Base-by-base conservation (phyloP, 2,888 invertebrate genomes). In the Watsonalla binaria region DNA sequence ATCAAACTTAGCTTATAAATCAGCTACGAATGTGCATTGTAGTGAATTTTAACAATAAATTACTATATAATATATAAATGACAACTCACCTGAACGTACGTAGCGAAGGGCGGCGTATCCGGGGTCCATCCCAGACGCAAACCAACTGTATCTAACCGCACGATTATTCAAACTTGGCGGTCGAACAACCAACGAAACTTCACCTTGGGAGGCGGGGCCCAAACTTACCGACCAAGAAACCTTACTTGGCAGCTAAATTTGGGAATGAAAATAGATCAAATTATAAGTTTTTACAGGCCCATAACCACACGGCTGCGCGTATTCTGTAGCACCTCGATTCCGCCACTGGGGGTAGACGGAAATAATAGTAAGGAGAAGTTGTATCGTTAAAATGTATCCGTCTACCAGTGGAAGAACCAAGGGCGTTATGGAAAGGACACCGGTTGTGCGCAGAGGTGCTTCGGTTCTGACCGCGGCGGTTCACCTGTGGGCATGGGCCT, bases 151-250 rank as follows among this genome's bases (percentile, higher is more conserved):
- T 51, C 59, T 57, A 65, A 67, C 78, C 77, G 77, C 78, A 75
- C 77, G 78, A 64, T 74, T 73, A 68, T 68, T 69, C 66, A 64
- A 74, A 72, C 72, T 69, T 70, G 76, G 68, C 70, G 72, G 68
- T 45, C 48, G 39, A 53, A 57, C 51, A 48, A 52, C 47, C 35
- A 48, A 48, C 47, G 47, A 49, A 55, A 55, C 48, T 45, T 47
- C 51, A 52, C 51, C 47, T 54, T 54, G 54, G 52, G 54, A 52
- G 51, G 53, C 54, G 54, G 54, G 53, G 51, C 42, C 42, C 42
- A 42, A 42, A 42, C 11, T 42, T 15, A 24, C 15, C 9, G 15
- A 15, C 24, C 24, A 46, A 14, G 24, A 14, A 24, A 9, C 5
- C 45, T 42, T 42, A 11, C 42, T 42, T 9, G 42, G 8, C 42